Conservation (phyloP, 2,888 invertebrate species). For the Mantis religiosa region DNA sequence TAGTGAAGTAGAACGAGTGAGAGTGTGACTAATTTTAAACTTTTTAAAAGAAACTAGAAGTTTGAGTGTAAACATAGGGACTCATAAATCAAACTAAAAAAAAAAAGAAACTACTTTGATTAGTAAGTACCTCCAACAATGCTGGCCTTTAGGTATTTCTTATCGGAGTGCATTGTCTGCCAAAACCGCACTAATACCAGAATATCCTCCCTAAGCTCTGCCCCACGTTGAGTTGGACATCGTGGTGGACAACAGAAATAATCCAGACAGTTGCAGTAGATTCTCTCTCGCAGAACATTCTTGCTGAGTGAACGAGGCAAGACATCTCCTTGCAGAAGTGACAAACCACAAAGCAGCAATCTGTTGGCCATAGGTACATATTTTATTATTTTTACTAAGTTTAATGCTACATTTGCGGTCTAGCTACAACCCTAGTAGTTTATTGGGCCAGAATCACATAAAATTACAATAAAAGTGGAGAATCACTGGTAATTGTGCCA, state of each 20-base stretch:
- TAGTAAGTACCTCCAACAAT: constrained; percentile 64
- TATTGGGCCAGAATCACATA: too few species aligned
- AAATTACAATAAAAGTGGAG: too few species aligned
- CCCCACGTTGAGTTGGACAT: constrained; percentile 77
- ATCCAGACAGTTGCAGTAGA: constrained; percentile 92
- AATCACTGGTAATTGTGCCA: too few species aligned
- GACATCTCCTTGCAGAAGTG: constrained; percentile 90
- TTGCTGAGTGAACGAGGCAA: constrained; percentile 75
- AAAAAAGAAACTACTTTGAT: constrained; percentile 31
- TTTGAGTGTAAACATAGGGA: too few species aligned
- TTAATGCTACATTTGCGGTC: too few species aligned
- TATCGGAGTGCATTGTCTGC: constrained; percentile 92
- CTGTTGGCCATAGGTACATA: constrained; percentile 44
- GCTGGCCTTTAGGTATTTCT: constrained; percentile 81
- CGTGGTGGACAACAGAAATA: constrained; percentile 91
- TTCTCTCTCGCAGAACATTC: constrained; percentile 88
- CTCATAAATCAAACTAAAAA: too few species aligned
- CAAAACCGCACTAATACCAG: constrained; percentile 86
- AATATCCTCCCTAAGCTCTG: constrained; percentile 83
- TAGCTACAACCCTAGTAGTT: too few species aligned
- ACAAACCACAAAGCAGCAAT: constrained; percentile 84
- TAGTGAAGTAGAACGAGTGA: too few species aligned
- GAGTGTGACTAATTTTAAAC: too few species aligned
- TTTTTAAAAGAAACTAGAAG: constrained; percentile 29
- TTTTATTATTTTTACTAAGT: too few species aligned